Percentiles rank a stretch among this genome's conserved stretches.
These are phyloP conservation scores for Verasper variegatus DNA, from an alignment of 2,113 vertebrate genomes.

Conservation along the genomic window DNA sequence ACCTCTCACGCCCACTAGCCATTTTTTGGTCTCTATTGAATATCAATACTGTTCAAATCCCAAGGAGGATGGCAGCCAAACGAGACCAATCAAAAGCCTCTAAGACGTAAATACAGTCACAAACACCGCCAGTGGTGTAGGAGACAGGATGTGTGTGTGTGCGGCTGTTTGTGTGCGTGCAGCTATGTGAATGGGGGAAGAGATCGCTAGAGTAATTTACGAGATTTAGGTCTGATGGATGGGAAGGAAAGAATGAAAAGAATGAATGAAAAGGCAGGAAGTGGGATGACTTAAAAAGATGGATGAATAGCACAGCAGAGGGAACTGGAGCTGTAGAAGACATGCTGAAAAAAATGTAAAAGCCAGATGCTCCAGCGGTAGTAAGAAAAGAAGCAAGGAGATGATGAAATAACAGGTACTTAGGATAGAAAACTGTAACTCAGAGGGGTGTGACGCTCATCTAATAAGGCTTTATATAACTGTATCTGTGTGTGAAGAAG, in stretches of 20 bases:
- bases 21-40: slow-evolving; percentile 68
- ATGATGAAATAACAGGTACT: slow-evolving; percentile 31
- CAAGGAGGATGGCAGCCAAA: slow-evolving; percentile 56
- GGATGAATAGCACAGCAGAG: slow-evolving; percentile 30
- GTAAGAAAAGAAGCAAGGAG: neutral
- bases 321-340: slow-evolving; percentile 38
- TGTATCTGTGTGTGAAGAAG: neutral
- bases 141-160: slow-evolving; percentile 22
- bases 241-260: slow-evolving; percentile 57
- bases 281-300: slow-evolving; percentile 46
- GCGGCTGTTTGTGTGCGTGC: slow-evolving; percentile 7
- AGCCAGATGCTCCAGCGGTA: slow-evolving; percentile 19
- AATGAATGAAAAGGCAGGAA: slow-evolving; percentile 64
- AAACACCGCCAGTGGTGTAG: slow-evolving; percentile 36
- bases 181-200: slow-evolving; percentile 51
- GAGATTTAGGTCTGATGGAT: slow-evolving; percentile 66
- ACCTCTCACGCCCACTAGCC: slow-evolving; percentile 59
- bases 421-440: neutral
- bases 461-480: slow-evolving; percentile 1
- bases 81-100: slow-evolving; percentile 63
- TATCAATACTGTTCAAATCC: slow-evolving; percentile 69
- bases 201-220: slow-evolving; percentile 63
- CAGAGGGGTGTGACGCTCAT: neutral
- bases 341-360: slow-evolving; percentile 22
- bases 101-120: slow-evolving; percentile 61